Percentiles rank a stretch among this genome's conserved stretches.
These are phyloP conservation scores for Eulacestoma nigropectus DNA, from an alignment of 2,113 vertebrate genomes.

Conservation along the genomic window DNA sequence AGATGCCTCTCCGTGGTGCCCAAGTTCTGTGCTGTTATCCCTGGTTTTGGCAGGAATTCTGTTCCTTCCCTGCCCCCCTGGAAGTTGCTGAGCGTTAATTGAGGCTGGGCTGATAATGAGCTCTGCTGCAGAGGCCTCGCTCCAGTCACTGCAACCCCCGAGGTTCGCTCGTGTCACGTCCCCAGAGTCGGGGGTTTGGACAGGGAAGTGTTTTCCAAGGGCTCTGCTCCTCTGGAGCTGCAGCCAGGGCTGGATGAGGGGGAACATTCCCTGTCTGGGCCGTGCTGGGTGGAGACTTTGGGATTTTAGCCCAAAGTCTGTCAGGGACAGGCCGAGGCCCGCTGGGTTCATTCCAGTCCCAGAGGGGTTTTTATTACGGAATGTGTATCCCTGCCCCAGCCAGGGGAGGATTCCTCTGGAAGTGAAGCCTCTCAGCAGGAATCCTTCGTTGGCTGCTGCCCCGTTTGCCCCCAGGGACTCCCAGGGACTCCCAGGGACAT, in stretches of 20 bases:
- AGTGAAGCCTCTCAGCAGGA: not conserved
- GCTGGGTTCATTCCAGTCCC: not conserved
- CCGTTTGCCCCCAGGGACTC: not conserved
- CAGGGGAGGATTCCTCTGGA: not conserved
- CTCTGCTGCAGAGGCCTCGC: not conserved
- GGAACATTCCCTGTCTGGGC: not conserved
- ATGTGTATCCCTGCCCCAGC: not conserved
- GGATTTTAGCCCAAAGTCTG: not conserved
- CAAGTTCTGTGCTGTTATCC: not conserved
- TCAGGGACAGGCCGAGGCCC: not conserved
- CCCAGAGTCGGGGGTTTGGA: not conserved
- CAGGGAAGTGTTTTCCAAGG: not conserved
- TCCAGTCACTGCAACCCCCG: not conserved
- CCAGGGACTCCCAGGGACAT: too few relatives aligned
- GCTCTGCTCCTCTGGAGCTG: not conserved
- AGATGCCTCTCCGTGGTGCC: fast-evolving
- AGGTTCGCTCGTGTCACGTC: fast-evolving
- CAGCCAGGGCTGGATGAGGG: not conserved
- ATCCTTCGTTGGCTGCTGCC: fast-evolving
- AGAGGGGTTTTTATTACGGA: not conserved
- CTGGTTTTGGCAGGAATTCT: not conserved
- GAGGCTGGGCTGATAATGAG: not conserved
- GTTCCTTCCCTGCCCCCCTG: not conserved
- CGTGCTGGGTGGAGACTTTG: not conserved
- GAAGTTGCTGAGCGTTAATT: not conserved